These are phyloP conservation scores for Willisornis vidua DNA, from an alignment of 2,113 vertebrate species.

Conservation along the genomic window DNA sequence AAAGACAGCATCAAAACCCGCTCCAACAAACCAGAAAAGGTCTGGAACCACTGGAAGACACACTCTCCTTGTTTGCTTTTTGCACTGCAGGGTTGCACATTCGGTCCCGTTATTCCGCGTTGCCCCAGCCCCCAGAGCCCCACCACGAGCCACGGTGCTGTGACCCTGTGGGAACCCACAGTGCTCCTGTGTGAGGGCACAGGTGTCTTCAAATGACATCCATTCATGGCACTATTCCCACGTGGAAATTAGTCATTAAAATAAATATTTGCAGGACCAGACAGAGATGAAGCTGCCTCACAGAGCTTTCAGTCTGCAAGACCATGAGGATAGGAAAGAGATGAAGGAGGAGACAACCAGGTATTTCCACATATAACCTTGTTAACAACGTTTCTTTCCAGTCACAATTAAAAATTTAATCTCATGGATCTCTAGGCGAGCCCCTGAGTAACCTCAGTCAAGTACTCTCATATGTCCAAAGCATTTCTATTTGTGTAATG, in stretches of 20 bases:
- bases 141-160: background rate
- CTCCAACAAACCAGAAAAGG: background rate
- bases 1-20: conserved; percentile 37
- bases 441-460: background rate
- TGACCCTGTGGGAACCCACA: accelerated
- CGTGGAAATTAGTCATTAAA: background rate
- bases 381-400: background rate
- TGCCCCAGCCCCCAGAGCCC: background rate
- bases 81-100: background rate
- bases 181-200: background rate
- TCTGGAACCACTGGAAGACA: background rate
- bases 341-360: background rate
- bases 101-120: accelerated
- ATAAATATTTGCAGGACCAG: conserved; percentile 29
- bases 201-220: background rate
- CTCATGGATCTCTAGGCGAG: background rate
- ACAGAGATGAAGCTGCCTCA: background rate
- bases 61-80: background rate
- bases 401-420: background rate
- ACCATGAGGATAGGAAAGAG: background rate
- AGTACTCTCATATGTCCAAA: background rate
- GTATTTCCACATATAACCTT: background rate
- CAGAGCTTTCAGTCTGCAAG: background rate
- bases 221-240: background rate
- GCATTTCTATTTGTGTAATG: background rate